Evolutionary conservation across 2,888 invertebrate species (phyloP), one percentile per base, ranked within the genome.

Genomic region (Platycheirus albimanus): DNA sequence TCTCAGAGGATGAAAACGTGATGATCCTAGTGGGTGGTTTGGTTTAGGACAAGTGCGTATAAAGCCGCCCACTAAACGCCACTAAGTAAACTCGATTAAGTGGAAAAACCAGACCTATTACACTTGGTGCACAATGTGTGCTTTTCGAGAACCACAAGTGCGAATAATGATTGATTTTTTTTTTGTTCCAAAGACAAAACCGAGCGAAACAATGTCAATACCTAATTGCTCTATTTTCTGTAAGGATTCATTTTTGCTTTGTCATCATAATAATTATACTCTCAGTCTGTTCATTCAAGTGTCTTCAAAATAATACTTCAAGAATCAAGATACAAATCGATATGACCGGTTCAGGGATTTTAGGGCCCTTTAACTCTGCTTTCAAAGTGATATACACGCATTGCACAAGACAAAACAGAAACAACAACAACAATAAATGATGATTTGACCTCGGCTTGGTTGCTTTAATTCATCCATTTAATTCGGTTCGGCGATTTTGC

Each of bases 191-290:
- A 30, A 30, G n/a, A n/a, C n/a, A 58, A 38, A 77, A 52, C 54
- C 13, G 7, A 78, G 24, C 70, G 15, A 63, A 83, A 83, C 51
- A 51, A 74, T 83, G 83, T 74, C 78, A 83, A 78, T 78, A 83
- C 72, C 78, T 83, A 83, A 83, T 83, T 83, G 72, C 63, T 78
- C 83, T 78, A 83, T 78, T 83, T 74, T 83, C 24, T 64, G 19
- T 83, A 83, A 78, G 78, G 83, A 83, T 83, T 83, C 78, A 36
- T 54, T 76, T 71, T 36, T 43, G 30, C 20, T 28, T 56, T 36
- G 49, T 61, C 41, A 30, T 36, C 11, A 36, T 51, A 13, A n/a
- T 33, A 33, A 8, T 3, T 3, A 13, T 13, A 13, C 6, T 43
- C 8, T 8, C 11, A 2, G 17, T 30, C 10, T n/a, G 11, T 7